Evolutionary conservation across 2,888 invertebrate genomes (phyloP).

Genomic region (Tinea pellionella): DNA sequence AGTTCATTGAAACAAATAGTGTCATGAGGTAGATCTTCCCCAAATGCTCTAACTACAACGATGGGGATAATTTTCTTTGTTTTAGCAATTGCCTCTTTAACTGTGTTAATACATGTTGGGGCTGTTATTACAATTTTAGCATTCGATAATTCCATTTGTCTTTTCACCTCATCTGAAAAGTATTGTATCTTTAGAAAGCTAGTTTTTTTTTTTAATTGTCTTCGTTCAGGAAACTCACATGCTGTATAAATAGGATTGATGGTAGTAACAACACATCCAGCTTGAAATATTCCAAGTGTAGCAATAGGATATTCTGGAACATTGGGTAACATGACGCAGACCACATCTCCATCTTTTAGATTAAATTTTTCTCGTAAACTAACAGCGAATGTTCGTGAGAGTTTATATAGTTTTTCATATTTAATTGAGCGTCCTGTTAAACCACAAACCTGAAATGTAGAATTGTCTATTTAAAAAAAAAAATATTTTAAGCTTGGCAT

Average conservation of each 20-base stretch:
- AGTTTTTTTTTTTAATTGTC: too few relatives aligned
- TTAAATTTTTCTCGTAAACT: slow-evolving; percentile 74
- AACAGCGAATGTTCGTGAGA: slow-evolving; percentile 71
- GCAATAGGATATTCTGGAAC: slow-evolving; percentile 78
- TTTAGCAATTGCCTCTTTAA: slow-evolving; percentile 53
- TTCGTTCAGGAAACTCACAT: slow-evolving; percentile 58
- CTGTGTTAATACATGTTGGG: slow-evolving; percentile 45
- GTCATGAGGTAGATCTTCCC: slow-evolving; percentile 43
- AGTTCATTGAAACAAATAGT: slow-evolving; percentile 73
- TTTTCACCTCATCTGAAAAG: slow-evolving; percentile 71
- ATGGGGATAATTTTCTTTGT: slow-evolving; percentile 60
- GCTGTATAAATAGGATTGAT: slow-evolving; percentile 82
- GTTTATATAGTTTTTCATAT: slow-evolving; percentile 59
- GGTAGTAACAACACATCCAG: slow-evolving; percentile 76
- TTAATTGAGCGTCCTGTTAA: slow-evolving; percentile 29
- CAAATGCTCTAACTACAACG: slow-evolving; percentile 34
- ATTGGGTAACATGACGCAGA: slow-evolving; percentile 79
- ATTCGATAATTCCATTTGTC: slow-evolving; percentile 65
- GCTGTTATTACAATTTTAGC: slow-evolving; percentile 70
- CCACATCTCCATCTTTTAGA: slow-evolving; percentile 72
- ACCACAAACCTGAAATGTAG: neutral
- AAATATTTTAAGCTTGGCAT: too few relatives aligned
- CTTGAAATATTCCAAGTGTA: slow-evolving; percentile 75
- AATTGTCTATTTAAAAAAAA: too few relatives aligned
- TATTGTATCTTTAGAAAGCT: neutral